phyloP scores from a whole-genome alignment of 2,113 vertebrate species.

The Cyprinodon brontotheroides region DNA sequence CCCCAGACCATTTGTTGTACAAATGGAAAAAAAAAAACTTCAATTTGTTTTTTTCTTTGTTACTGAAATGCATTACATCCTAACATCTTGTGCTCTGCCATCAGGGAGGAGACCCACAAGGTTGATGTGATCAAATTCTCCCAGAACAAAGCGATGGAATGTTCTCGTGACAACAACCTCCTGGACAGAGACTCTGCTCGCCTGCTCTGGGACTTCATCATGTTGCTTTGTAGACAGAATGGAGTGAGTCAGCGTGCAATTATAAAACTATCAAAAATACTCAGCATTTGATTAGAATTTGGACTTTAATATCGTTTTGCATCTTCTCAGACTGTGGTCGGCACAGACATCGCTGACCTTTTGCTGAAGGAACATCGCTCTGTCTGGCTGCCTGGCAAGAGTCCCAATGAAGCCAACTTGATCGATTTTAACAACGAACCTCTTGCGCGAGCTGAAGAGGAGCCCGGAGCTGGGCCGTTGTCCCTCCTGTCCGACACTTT shows the following conservation, averaged over 20 bases:
- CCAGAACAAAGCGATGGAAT: constrained; percentile 89
- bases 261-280: background rate
- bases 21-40: background rate
- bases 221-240: constrained; percentile 94
- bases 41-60: background rate
- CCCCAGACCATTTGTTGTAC: too few relatives aligned
- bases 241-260: constrained; percentile 80
- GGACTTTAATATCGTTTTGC: background rate
- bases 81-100: background rate
- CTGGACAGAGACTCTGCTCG: constrained; percentile 92
- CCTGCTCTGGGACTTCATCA: constrained; percentile 94
- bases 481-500: constrained; percentile 89
- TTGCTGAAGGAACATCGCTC: constrained; percentile 93
- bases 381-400: constrained; percentile 95
- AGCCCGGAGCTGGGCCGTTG: constrained; percentile 87
- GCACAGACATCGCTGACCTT: constrained; percentile 94
- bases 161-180: constrained; percentile 85
- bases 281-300: background rate
- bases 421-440: constrained; percentile 97
- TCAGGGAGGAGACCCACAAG: constrained; percentile 96
- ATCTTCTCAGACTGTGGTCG: constrained; percentile 90
- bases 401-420: constrained; percentile 94
- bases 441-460: constrained; percentile 86
- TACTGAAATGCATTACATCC: background rate
- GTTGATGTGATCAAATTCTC: constrained; percentile 98